Evolutionary conservation across 2,888 invertebrate species (phyloP).

Genomic region (Alcis repandata): DNA sequence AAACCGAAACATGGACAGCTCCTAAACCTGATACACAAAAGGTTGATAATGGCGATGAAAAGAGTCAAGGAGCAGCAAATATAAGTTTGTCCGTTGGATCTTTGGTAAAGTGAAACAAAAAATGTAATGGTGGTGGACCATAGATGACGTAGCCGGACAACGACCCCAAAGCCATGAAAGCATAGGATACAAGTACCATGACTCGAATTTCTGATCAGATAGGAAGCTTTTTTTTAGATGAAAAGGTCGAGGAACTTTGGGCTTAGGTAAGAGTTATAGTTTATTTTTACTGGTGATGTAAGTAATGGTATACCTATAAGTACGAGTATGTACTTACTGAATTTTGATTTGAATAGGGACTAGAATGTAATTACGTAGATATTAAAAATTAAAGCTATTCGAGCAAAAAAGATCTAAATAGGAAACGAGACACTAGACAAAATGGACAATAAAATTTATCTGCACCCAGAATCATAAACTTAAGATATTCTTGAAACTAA

Average conservation of each 20-base stretch:
- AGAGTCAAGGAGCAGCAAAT: conserved; percentile 17
- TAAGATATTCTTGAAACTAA: not conserved
- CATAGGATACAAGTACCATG: conserved; percentile 65
- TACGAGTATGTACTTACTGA: not conserved
- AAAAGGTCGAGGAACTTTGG: conserved; percentile 53
- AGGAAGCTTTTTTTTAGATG: conserved; percentile 50
- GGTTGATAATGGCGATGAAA: conserved; percentile 32
- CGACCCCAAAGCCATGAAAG: conserved; percentile 65
- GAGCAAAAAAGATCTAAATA: not conserved
- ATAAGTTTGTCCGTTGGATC: conserved; percentile 51
- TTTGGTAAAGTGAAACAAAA: conserved; percentile 65
- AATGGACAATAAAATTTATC: not conserved
- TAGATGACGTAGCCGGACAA: conserved; percentile 77
- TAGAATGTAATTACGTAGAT: not conserved
- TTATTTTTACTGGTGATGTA: conserved; percentile 41
- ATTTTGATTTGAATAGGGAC: not conserved
- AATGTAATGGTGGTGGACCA: conserved; percentile 62
- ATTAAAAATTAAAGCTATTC: not conserved
- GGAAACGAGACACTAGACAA: not conserved
- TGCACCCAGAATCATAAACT: not conserved
- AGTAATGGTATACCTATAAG: conserved; percentile 6
- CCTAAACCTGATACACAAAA: conserved; percentile 23
- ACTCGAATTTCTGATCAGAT: conserved; percentile 63
- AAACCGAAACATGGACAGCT: conserved; percentile 5
- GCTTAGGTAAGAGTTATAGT: conserved; percentile 32